Conservation (phyloP, 23 tunicate genomes). For the Halocynthia aurantium region DNA sequence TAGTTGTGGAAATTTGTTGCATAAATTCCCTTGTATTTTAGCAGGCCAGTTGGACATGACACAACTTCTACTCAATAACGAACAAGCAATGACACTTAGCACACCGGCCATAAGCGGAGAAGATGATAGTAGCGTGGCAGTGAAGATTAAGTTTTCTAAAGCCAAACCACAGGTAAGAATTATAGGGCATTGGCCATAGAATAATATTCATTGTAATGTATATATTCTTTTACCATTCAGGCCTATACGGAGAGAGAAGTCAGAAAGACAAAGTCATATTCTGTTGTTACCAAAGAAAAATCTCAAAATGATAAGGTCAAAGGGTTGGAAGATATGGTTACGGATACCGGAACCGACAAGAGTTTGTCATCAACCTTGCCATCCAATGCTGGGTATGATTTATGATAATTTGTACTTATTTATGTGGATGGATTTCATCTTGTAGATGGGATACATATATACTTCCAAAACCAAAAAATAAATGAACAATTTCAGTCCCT, state of each 20-base stretch:
- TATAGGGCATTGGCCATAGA: background rate
- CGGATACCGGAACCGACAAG: no score
- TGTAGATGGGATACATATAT: no score
- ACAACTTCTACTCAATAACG: background rate
- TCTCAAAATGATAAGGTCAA: background rate
- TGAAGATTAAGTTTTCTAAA: slow-evolving; percentile 76
- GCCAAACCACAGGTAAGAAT: slow-evolving; percentile 22
- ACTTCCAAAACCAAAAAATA: no score
- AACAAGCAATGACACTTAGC: slow-evolving; percentile 38
- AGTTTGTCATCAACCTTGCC: no score
- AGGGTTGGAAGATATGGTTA: no score
- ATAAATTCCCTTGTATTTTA: background rate
- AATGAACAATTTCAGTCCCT: no score
- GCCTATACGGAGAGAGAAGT: slow-evolving; percentile 7
- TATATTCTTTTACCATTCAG: background rate
- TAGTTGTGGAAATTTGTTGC: background rate
- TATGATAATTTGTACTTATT: no score
- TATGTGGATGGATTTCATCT: no score
- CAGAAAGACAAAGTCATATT: slow-evolving; percentile 17
- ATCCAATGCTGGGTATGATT: no score
- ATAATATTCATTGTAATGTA: no score
- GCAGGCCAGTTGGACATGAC: background rate
- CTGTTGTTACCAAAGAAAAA: slow-evolving; percentile 10
- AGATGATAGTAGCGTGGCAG: slow-evolving; percentile 67
- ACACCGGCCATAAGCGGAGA: slow-evolving; percentile 75